Conservation (phyloP, 2,113 vertebrate species). For the Heliornis fulica region DNA sequence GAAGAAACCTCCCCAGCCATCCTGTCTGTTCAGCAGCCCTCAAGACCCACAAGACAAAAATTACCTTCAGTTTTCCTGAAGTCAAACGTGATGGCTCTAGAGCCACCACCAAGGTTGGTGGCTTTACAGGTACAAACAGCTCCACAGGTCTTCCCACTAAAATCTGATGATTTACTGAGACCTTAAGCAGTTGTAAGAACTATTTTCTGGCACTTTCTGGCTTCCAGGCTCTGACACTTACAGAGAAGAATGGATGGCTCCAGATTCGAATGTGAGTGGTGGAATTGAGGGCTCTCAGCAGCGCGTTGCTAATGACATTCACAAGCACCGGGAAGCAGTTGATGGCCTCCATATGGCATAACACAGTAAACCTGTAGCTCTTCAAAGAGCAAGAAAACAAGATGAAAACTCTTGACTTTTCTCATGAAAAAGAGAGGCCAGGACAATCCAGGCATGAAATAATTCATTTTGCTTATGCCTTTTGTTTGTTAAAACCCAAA, state of each 20-base stretch:
- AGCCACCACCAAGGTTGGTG: neutral
- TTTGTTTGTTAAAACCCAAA: neutral
- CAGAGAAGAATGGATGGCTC: constrained; percentile 71
- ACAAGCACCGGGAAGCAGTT: constrained; percentile 85
- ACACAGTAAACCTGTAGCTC: constrained; percentile 79
- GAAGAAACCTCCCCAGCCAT: neutral
- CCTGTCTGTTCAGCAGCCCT: neutral
- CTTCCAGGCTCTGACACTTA: neutral
- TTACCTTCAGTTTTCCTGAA: neutral
- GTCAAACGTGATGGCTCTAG: neutral
- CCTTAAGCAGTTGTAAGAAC: neutral
- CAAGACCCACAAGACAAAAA: neutral
- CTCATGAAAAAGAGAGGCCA: neutral
- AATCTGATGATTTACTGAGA: neutral
- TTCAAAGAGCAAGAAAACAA: constrained; percentile 38
- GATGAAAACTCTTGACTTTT: neutral
- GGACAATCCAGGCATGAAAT: neutral
- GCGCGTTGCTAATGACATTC: constrained; percentile 84
- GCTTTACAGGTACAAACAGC: neutral
- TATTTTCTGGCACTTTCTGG: neutral
- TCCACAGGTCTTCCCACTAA: neutral
- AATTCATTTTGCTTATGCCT: neutral
- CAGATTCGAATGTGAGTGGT: constrained; percentile 76
- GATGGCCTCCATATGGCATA: constrained; percentile 80
- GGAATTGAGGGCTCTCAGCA: constrained; percentile 77